A percentile compares a stretch with the other conserved stretches of the same genome.
These are phyloP conservation scores for Cartodere bifasciata DNA, from an alignment of 2,888 invertebrate genomes.

Conservation along the genomic window DNA sequence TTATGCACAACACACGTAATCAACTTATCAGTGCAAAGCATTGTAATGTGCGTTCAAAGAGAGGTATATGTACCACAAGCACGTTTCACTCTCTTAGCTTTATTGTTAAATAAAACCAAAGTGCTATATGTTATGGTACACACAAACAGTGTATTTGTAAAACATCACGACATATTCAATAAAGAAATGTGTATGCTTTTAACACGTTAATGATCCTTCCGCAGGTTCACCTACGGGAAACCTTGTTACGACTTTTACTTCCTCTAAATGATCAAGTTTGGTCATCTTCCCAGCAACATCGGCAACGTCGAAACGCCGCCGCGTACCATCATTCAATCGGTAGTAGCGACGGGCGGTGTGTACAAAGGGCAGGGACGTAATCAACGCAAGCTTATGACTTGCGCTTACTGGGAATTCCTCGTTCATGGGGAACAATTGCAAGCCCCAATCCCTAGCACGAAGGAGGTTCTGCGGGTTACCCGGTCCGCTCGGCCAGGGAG, in stretches of 20 bases:
- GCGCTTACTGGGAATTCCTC: conserved; percentile 58
- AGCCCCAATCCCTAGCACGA: conserved; percentile 55
- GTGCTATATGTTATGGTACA: too few species aligned
- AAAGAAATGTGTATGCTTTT: conserved; percentile 60
- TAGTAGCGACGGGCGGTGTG: conserved; percentile 61
- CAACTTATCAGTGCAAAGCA: too few species aligned
- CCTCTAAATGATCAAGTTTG: conserved; percentile 48
- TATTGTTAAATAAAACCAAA: too few species aligned
- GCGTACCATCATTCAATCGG: conserved; percentile 49
- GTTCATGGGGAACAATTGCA: conserved; percentile 48
- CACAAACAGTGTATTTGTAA: too few species aligned
- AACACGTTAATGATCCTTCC: conserved; percentile 36
- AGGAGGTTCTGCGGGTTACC: conserved; percentile 55
- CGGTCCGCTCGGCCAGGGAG: conserved; percentile 47
- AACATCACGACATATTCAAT: conserved; percentile 59
- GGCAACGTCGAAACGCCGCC: conserved; percentile 33
- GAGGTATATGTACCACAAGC: too few species aligned
- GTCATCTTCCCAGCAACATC: conserved; percentile 43
- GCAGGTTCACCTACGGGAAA: conserved; percentile 54
- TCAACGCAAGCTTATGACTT: conserved; percentile 55
- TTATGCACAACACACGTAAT: too few species aligned
- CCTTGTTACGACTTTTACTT: conserved; percentile 54
- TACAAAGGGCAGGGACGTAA: conserved; percentile 59
- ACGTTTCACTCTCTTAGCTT: too few species aligned
- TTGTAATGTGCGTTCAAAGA: too few species aligned